A percentile compares a stretch with the other conserved stretches of the same genome.
Conservation (phyloP, 1,140 invertebrate genomes). For the Anadara kagoshimensis region DNA sequence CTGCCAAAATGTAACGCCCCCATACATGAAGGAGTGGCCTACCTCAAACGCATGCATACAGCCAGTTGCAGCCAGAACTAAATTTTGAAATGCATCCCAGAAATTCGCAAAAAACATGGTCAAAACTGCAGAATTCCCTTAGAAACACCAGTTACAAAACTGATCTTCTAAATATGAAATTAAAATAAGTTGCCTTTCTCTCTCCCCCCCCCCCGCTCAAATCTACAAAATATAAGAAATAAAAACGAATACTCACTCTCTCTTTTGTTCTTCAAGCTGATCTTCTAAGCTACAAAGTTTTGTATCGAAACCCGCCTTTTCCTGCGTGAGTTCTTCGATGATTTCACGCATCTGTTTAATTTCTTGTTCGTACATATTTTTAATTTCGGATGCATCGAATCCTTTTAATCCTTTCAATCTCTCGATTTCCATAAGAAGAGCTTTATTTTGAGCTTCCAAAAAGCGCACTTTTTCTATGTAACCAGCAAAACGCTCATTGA, state of each 20-base stretch:
- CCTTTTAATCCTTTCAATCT: constrained; percentile 59
- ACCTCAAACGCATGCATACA: too few species aligned
- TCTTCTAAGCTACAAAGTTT: constrained; percentile 52
- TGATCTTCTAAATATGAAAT: too few species aligned
- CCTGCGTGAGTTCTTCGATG: constrained; percentile 53
- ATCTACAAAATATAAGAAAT: too few species aligned
- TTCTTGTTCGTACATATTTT: constrained; percentile 60
- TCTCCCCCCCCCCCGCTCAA: too few species aligned
- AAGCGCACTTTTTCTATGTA: constrained; percentile 77
- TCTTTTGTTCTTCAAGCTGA: constrained; percentile 42
- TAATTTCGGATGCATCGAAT: constrained; percentile 50
- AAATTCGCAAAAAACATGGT: too few species aligned
- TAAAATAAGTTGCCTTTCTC: too few species aligned
- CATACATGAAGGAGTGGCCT: too few species aligned
- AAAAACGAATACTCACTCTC: constrained; percentile 49
- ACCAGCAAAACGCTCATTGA: constrained; percentile 75
- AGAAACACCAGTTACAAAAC: too few species aligned
- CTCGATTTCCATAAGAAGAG: constrained; percentile 74
- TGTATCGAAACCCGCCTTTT: constrained; percentile 50
- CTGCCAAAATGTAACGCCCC: too few species aligned
- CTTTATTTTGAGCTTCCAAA: constrained; percentile 76
- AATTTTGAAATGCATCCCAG: too few species aligned
- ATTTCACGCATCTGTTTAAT: constrained; percentile 51
- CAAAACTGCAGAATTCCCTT: too few species aligned
- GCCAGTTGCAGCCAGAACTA: too few species aligned